Base-by-base conservation (phyloP, 1,140 invertebrate species). In the Laupala kohalensis region DNA sequence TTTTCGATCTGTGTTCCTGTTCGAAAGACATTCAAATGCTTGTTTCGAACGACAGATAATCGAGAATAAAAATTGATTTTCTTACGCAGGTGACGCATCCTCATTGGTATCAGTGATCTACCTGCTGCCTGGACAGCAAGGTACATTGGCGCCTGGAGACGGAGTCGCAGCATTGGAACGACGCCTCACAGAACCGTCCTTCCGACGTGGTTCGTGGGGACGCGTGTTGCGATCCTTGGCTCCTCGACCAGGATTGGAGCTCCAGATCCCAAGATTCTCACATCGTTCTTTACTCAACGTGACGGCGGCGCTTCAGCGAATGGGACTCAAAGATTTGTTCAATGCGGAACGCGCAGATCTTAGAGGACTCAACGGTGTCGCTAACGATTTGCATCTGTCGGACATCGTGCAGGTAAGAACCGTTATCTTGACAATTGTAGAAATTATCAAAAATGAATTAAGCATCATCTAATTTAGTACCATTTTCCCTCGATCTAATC, bases 281-380 rank as follows among this genome's bases (percentile, higher is more conserved):
- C 92, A 94, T 74, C 84, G 89, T 67, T 92, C 91, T 0, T 84
- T 92, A 0, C 85, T 93, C 2, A 94, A 94, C 76, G 85, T 91
- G 1, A 90, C 91, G 0, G 83, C 86, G 3, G 88, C 91, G 2
- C 80, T 94, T 30, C 87, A 88, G 75, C 84, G 87, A 72, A 92
- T 94, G 90, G 92, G 92, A 0, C 81, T 94, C 4, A 87, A 89
- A 73, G 90, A 91, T 27, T 79, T 94, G 1, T 94, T 94, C 78
- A 83, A 86, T 75, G 81, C 86, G 0, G 84, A 86, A 67, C 86
- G 87, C 72, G 91, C 92, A 1, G 91, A 94, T 78, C 82, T 94
- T 24, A 86, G 89, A 27, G 92, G 92, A 3, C 81, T 94, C 29
- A 93, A 91, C 73, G 91, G 89, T 23, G 83, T 89, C 28, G 83